A percentile compares a stretch with the other conserved stretches of the same genome.
phyloP scores from a whole-genome alignment of 2,113 vertebrate genomes.

The Lagopus leucura region DNA sequence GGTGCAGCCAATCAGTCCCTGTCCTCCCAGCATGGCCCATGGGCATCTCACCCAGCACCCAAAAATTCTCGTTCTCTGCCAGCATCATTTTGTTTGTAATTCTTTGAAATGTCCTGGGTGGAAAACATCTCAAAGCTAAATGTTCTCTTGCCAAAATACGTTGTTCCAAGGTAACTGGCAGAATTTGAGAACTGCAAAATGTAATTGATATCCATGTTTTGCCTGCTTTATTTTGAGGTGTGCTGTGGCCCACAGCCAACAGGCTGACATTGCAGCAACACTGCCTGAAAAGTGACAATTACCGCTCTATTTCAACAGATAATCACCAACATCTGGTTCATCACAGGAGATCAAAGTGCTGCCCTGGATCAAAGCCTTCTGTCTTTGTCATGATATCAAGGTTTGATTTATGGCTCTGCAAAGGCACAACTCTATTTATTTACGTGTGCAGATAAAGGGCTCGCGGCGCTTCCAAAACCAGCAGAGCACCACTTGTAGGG shows the following conservation, averaged over 20 bases:
- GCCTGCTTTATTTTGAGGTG: not conserved
- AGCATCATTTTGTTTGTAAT: not conserved
- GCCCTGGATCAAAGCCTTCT: conserved; percentile 30
- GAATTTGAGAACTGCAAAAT: not conserved
- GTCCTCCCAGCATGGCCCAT: not conserved
- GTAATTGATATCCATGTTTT: not conserved
- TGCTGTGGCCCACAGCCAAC: not conserved
- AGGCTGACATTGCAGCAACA: not conserved
- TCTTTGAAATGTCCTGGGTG: not conserved
- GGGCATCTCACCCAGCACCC: not conserved
- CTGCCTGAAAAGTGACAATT: not conserved
- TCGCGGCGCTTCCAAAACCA: not conserved
- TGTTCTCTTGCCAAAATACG: not conserved
- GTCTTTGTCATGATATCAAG: conserved; percentile 13
- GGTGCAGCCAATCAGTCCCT: not conserved
- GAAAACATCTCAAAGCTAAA: not conserved
- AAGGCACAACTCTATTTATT: not conserved
- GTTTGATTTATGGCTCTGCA: not conserved
- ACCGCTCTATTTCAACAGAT: conserved; percentile 45
- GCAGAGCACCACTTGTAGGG: not conserved
- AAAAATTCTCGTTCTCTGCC: not conserved
- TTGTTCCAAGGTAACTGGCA: not conserved
- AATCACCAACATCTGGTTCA: conserved; percentile 34
- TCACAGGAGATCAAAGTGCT: conserved; percentile 12
- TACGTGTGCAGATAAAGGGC: not conserved